These are phyloP conservation scores for Sebastes minor DNA, from an alignment of 2,797 vertebrate genomes.

Conservation along the genomic window DNA sequence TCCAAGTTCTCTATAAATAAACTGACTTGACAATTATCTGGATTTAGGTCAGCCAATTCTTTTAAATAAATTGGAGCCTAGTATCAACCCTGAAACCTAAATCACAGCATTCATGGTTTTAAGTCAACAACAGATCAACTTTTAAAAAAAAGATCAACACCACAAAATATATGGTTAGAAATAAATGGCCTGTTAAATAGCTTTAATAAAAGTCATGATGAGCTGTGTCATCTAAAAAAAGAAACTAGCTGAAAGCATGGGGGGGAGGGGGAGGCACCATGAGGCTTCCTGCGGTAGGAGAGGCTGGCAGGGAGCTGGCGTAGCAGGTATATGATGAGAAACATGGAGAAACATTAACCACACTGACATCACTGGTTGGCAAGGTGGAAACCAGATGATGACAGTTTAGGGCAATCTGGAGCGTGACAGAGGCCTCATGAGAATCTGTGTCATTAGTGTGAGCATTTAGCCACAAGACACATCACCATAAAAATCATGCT, in stretches of 20 bases:
- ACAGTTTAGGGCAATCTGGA: conserved; percentile 6
- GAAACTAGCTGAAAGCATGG: not conserved
- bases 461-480: conserved; percentile 34
- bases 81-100: not conserved
- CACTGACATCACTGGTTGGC: conserved; percentile 35
- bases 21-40: not conserved
- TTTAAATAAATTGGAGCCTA: not conserved
- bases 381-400: conserved; percentile 24
- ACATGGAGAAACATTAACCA: conserved; percentile 19
- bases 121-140: not conserved
- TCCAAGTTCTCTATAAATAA: not conserved
- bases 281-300: not conserved
- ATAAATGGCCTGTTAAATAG: conserved; percentile 1
- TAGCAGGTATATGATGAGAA: conserved; percentile 28
- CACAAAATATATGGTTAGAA: conserved; percentile 5
- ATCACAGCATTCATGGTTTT: not conserved
- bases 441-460: conserved; percentile 25
- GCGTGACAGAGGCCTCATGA: conserved; percentile 31
- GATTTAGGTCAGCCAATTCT: not conserved
- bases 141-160: not conserved
- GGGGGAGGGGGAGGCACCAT: not conserved
- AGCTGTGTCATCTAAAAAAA: conserved; percentile 9
- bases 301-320: conserved; percentile 8
- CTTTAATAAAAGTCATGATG: not conserved
- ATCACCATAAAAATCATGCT: conserved; percentile 11